These are phyloP conservation scores for Gallinago undulata DNA, from an alignment of 2,113 vertebrate genomes.

Conservation along the genomic window DNA sequence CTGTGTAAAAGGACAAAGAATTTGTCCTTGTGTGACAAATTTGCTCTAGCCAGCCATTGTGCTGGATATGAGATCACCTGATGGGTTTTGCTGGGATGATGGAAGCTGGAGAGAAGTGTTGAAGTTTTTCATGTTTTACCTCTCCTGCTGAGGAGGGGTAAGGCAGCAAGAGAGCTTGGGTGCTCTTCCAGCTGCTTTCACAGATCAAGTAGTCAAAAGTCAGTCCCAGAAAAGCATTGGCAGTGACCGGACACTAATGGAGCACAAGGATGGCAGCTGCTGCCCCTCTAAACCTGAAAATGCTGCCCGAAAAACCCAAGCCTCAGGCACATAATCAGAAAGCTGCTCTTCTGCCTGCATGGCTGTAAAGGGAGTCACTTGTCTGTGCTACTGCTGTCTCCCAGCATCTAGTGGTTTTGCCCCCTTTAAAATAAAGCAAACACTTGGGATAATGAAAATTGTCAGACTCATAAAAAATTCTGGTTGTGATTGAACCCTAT, in stretches of 20 bases:
- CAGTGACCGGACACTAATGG: not conserved
- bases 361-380: not conserved
- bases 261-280: not conserved
- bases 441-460: not conserved
- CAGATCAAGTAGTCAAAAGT: not conserved
- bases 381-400: not conserved
- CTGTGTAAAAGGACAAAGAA: not conserved
- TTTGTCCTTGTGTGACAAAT: not conserved
- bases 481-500: not conserved
- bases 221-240: conserved; percentile 5
- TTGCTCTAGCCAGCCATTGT: not conserved
- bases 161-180: not conserved
- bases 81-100: not conserved
- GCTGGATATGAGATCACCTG: not conserved
- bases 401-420: fast-evolving
- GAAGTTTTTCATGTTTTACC: not conserved
- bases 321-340: not conserved
- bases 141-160: not conserved
- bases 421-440: not conserved
- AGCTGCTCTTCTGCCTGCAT: not conserved
- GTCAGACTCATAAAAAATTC: fast-evolving
- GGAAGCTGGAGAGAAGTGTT: not conserved
- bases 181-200: conserved; percentile 38
- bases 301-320: not conserved
- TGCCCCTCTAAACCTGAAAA: not conserved